A percentile compares a stretch with the other conserved stretches of the same genome.
These are phyloP conservation scores for Micronycteris hirsuta DNA, from an alignment of 2,113 vertebrate genomes.

Conservation along the genomic window DNA sequence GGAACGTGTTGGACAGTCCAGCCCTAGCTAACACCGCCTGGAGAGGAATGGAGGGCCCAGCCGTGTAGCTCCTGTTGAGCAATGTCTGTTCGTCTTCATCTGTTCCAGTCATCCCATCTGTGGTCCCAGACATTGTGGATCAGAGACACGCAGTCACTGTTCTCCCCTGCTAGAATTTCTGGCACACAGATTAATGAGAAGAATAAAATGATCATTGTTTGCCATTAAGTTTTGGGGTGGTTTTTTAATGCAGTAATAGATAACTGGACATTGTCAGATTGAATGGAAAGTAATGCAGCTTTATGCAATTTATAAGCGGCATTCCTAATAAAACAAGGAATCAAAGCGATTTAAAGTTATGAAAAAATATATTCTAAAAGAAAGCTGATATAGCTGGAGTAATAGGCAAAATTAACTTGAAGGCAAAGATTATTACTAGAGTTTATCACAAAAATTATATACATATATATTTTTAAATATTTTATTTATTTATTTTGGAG, in stretches of 20 bases:
- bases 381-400: constrained; percentile 2
- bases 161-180: background rate
- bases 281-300: constrained; percentile 6
- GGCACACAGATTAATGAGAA: background rate
- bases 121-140: background rate
- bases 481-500: too few relatives aligned
- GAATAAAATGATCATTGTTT: constrained; percentile 38
- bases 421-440: constrained; percentile 4
- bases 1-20: background rate
- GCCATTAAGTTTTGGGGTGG: background rate
- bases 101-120: background rate
- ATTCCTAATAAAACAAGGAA: background rate
- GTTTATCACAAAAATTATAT: background rate
- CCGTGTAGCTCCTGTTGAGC: background rate
- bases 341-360: background rate
- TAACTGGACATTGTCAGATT: background rate
- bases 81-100: background rate
- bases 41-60: background rate
- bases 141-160: background rate
- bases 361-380: background rate
- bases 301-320: background rate
- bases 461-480: too few relatives aligned
- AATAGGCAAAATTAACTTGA: constrained; percentile 39
- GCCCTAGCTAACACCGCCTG: background rate
- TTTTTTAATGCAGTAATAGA: constrained; percentile 18